phyloP scores from a whole-genome alignment of 2,797 vertebrate species.

The Melanotaenia pygmaea region DNA sequence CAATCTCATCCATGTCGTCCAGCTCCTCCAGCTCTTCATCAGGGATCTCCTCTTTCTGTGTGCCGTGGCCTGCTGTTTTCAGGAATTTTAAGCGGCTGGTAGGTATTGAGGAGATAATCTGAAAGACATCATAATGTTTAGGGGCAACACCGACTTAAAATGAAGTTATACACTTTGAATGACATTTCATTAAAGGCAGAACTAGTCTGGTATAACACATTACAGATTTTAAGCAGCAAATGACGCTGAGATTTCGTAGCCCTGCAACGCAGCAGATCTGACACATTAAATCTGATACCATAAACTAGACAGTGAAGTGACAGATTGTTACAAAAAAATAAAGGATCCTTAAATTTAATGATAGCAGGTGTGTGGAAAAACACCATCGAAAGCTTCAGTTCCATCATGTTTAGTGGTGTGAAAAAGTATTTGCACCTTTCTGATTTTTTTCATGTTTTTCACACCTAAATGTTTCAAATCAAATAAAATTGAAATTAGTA shows the following conservation, averaged over 20 bases:
- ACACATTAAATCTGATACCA: background rate
- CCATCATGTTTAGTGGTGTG: background rate
- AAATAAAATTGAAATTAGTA: no score
- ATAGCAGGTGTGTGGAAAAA: background rate
- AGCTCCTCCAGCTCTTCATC: conserved; percentile 96
- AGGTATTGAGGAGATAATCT: conserved; percentile 97
- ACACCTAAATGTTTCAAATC: no score
- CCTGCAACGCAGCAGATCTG: background rate
- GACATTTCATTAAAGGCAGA: background rate
- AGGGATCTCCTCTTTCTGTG: conserved; percentile 97
- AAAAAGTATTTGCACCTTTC: no score
- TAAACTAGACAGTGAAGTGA: background rate
- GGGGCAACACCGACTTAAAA: conserved; percentile 2
- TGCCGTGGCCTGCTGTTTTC: conserved; percentile 96
- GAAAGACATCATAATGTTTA: conserved; percentile 23
- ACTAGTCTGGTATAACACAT: background rate
- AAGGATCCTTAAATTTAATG: background rate
- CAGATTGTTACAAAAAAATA: background rate
- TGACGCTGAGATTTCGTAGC: background rate
- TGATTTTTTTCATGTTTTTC: no score
- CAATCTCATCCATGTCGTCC: conserved; percentile 96
- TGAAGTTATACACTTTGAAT: background rate
- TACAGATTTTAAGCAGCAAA: no score
- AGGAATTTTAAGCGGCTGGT: conserved; percentile 98
- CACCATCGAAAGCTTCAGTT: background rate